phyloP scores from a whole-genome alignment of 2,888 invertebrate species.

The Salpingus planirostris region DNA sequence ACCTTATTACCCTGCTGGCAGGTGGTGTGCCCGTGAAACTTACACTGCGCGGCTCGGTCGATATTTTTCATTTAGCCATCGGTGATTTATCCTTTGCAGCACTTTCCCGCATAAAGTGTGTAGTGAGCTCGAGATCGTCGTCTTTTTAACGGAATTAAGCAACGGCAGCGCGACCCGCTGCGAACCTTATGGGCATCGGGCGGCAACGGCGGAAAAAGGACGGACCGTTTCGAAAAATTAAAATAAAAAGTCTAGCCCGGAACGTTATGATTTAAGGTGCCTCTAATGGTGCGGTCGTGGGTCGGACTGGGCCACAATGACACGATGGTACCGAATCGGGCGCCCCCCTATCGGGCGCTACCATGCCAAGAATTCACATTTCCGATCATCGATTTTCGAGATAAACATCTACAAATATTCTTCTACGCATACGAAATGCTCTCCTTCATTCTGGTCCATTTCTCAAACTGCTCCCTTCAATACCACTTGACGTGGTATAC shows the following conservation, averaged over 20 bases:
- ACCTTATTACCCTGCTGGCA: conserved; percentile 39
- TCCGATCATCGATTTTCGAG: conserved; percentile 41
- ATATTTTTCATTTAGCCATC: conserved; percentile 29
- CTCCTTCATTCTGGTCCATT: too few relatives aligned
- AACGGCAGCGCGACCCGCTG: conserved; percentile 29
- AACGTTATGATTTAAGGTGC: too few relatives aligned
- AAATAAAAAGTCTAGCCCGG: too few relatives aligned
- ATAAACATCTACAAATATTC: too few relatives aligned
- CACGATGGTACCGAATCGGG: conserved; percentile 17
- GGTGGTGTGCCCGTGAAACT: conserved; percentile 34
- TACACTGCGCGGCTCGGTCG: conserved; percentile 28
- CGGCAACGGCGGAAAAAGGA: too few relatives aligned
- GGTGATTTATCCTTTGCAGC: conserved; percentile 27
- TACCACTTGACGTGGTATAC: too few relatives aligned
- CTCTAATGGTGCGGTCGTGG: conserved; percentile 7
- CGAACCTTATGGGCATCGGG: too few relatives aligned
- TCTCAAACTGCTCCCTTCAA: too few relatives aligned
- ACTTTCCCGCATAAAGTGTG: conserved; percentile 10
- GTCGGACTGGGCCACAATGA: conserved; percentile 17
- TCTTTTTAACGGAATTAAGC: conserved; percentile 32
- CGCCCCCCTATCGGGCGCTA: conserved; percentile 28
- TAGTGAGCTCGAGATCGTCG: conserved; percentile 22
- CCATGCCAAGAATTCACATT: conserved; percentile 36
- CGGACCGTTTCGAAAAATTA: too few relatives aligned
- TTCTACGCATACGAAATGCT: too few relatives aligned